Evolutionary conservation across 2,797 vertebrate species (phyloP).

Genomic region (Dermochelys coriacea): DNA sequence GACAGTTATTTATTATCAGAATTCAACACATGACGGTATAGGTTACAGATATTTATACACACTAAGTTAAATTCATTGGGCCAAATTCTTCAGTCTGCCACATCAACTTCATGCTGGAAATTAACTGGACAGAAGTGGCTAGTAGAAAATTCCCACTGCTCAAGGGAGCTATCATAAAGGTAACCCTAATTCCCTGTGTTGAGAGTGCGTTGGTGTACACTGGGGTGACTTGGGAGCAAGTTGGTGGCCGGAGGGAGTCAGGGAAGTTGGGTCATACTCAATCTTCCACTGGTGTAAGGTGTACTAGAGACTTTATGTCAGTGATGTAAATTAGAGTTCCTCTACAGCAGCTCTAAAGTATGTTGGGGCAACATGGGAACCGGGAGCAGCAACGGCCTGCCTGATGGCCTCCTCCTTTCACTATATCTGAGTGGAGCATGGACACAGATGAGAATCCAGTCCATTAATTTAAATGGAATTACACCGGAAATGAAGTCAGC

Average conservation of each 20-base stretch:
- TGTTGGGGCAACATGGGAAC: not conserved
- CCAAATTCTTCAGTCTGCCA: not conserved
- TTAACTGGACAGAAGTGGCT: not conserved
- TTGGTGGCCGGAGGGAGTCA: not conserved
- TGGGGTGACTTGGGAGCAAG: not conserved
- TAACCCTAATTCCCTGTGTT: not conserved
- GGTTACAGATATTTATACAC: not conserved
- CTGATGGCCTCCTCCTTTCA: rapidly evolving
- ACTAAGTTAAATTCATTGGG: not conserved
- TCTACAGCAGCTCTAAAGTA: no score
- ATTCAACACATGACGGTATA: not conserved
- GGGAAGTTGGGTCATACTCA: not conserved
- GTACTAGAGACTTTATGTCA: not conserved
- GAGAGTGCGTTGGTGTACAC: not conserved
- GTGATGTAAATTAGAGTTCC: not conserved
- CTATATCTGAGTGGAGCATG: rapidly evolving
- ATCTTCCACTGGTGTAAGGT: not conserved
- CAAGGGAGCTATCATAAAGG: not conserved
- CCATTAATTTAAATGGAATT: not conserved
- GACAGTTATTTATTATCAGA: not conserved
- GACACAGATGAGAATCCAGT: not conserved
- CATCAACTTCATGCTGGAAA: not conserved
- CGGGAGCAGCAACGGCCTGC: rapidly evolving
- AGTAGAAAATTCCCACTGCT: not conserved
- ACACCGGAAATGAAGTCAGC: not conserved